Evolutionary conservation across 2,888 invertebrate genomes (phyloP).

Genomic region (Fragum sueziense): DNA sequence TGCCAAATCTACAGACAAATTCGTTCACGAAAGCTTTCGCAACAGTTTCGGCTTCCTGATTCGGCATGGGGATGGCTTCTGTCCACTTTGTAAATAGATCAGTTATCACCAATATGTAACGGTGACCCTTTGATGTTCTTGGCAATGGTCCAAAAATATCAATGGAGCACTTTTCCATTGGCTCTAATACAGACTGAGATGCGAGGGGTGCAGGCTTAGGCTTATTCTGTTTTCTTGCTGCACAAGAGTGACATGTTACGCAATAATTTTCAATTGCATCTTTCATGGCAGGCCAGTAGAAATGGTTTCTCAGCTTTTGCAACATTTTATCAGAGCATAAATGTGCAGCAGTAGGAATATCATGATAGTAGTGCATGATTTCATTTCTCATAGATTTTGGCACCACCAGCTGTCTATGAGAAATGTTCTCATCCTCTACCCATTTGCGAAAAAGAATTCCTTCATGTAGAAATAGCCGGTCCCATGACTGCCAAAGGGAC

Average conservation of each 20-base stretch:
- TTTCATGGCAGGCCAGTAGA: constrained; percentile 41
- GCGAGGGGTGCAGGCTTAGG: constrained; percentile 16
- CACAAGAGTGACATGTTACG: constrained; percentile 27
- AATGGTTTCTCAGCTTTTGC: not conserved
- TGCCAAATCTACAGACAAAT: constrained; percentile 44
- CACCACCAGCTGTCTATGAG: constrained; percentile 25
- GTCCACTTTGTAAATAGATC: constrained; percentile 42
- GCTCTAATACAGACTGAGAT: constrained; percentile 18
- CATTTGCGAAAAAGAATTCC: constrained; percentile 28
- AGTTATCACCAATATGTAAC: constrained; percentile 47
- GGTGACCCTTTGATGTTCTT: constrained; percentile 35
- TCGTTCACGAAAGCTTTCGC: constrained; percentile 53
- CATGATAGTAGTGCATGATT: constrained; percentile 29
- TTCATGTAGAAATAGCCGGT: constrained; percentile 13
- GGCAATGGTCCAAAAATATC: constrained; percentile 56
- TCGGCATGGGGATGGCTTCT: constrained; percentile 41
- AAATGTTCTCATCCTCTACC: constrained; percentile 7
- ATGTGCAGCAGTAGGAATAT: constrained; percentile 35
- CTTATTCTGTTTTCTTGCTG: constrained; percentile 30
- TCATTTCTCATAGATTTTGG: not conserved
- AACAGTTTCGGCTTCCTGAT: constrained; percentile 46
- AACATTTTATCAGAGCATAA: constrained; percentile 41
- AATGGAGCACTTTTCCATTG: constrained; percentile 57
- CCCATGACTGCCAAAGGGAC: constrained; percentile 28
- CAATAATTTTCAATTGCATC: constrained; percentile 26